phyloP scores from a whole-genome alignment of 2,888 invertebrate species.

The Drosophila colorata region DNA sequence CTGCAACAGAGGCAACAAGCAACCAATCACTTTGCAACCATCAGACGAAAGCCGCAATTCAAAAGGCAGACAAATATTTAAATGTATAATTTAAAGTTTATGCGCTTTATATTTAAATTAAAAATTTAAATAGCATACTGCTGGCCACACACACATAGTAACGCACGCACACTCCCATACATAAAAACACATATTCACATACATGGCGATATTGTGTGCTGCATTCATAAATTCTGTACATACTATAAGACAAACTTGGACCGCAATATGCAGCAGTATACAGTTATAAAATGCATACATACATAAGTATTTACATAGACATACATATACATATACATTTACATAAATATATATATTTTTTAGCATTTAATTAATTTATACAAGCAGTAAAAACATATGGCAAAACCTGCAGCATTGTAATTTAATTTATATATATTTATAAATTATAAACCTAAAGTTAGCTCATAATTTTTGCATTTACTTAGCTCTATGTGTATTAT shows the following conservation, averaged over 20 bases:
- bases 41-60: slow-evolving; percentile 73
- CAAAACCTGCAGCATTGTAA: slow-evolving; percentile 4
- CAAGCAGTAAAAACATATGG: slow-evolving; percentile 1
- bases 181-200: background rate
- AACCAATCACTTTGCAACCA: slow-evolving; percentile 72
- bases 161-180: slow-evolving; percentile 17
- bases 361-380: slow-evolving; percentile 56
- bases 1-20: slow-evolving; percentile 28
- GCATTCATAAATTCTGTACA: slow-evolving; percentile 54
- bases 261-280: slow-evolving; percentile 24
- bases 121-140: slow-evolving; percentile 6
- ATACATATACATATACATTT: slow-evolving; percentile 33
- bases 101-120: slow-evolving; percentile 15
- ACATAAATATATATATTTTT: slow-evolving; percentile 50
- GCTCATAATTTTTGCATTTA: slow-evolving; percentile 53
- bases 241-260: slow-evolving; percentile 31
- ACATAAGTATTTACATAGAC: slow-evolving; percentile 26
- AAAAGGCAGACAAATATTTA: slow-evolving; percentile 51
- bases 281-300: slow-evolving; percentile 25
- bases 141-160: slow-evolving; percentile 23
- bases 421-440: slow-evolving; percentile 21
- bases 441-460: slow-evolving; percentile 8
- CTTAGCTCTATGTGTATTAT: slow-evolving; percentile 43
- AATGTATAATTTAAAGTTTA: slow-evolving; percentile 16
- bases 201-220: slow-evolving; percentile 8